phyloP scores from a whole-genome alignment of 1,140 invertebrate genomes.

The Euwallacea similis region DNA sequence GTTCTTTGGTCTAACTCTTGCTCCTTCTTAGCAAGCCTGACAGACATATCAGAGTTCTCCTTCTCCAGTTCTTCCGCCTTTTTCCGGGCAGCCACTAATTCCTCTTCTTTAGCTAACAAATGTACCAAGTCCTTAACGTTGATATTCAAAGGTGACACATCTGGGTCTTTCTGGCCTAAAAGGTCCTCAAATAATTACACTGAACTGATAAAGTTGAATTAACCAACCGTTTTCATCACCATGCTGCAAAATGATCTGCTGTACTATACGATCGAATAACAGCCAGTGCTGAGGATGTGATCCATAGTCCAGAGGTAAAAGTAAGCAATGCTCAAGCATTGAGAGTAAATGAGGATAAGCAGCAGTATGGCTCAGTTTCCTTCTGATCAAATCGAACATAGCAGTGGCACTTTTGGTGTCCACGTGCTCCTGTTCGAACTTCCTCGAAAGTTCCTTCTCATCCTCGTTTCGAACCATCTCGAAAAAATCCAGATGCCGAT shows the following conservation, averaged over 20 bases:
- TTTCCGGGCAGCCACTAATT: slow-evolving; percentile 81
- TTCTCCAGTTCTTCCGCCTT: slow-evolving; percentile 87
- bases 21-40: slow-evolving; percentile 87
- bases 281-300: slow-evolving; percentile 90
- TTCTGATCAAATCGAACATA: slow-evolving; percentile 92
- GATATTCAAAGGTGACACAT: slow-evolving; percentile 78
- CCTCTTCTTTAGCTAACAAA: slow-evolving; percentile 90
- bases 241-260: slow-evolving; percentile 92
- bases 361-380: slow-evolving; percentile 88
- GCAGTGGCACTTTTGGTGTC: slow-evolving; percentile 91
- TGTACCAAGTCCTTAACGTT: slow-evolving; percentile 91
- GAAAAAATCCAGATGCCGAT: slow-evolving; percentile 93
- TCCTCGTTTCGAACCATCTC: slow-evolving; percentile 98
- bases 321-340: slow-evolving; percentile 85
- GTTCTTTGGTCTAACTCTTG: slow-evolving; percentile 86
- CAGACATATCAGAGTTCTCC: slow-evolving; percentile 85
- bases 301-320: slow-evolving; percentile 83
- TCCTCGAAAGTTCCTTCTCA: slow-evolving; percentile 89
- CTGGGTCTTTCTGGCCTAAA: slow-evolving; percentile 65
- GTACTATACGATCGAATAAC: slow-evolving; percentile 91
- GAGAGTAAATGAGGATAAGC: slow-evolving; percentile 93
- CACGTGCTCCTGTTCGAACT: slow-evolving; percentile 89
- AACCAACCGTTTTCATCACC: slow-evolving; percentile 48
- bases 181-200: background rate
- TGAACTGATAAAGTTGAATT: background rate